Conservation (phyloP, 2,797 vertebrate genomes). For the Syngnathus acus region DNA sequence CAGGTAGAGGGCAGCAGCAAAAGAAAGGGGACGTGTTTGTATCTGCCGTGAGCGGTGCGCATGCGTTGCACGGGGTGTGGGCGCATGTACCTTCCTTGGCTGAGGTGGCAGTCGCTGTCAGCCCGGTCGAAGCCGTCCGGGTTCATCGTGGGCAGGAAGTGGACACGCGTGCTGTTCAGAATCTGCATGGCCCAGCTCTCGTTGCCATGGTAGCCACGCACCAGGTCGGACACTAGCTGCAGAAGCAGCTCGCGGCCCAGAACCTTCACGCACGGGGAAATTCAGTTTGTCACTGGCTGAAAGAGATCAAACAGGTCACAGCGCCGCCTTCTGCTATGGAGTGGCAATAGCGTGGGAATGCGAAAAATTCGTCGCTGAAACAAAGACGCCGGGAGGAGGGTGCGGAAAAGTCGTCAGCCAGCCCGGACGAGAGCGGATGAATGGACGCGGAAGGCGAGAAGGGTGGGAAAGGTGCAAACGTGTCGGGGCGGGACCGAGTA, state of each 20-base stretch:
- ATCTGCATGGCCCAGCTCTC: constrained; percentile 69
- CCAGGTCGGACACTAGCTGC: constrained; percentile 80
- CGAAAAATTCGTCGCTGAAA: no score
- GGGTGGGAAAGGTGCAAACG: constrained; percentile 44
- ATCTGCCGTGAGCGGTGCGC: neutral
- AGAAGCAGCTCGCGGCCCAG: constrained; percentile 86
- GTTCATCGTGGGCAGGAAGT: constrained; percentile 92
- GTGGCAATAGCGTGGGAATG: no score
- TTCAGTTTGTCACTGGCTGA: neutral
- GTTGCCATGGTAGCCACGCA: constrained; percentile 64
- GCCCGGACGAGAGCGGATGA: neutral
- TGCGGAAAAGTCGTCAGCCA: neutral
- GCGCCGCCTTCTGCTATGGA: constrained; percentile 4
- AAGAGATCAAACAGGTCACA: neutral
- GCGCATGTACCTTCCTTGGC: constrained; percentile 72
- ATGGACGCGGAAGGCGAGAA: constrained; percentile 7
- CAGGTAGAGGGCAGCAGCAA: neutral
- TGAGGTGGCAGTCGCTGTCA: constrained; percentile 64
- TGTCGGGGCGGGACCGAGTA: constrained; percentile 20
- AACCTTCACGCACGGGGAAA: constrained; percentile 57
- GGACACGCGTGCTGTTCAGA: constrained; percentile 78
- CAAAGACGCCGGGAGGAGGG: neutral
- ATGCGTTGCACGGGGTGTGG: neutral
- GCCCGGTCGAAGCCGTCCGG: constrained; percentile 85
- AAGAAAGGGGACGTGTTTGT: neutral